phyloP scores from a whole-genome alignment of 2,888 invertebrate species.

The Bruchidius siliquastri region DNA sequence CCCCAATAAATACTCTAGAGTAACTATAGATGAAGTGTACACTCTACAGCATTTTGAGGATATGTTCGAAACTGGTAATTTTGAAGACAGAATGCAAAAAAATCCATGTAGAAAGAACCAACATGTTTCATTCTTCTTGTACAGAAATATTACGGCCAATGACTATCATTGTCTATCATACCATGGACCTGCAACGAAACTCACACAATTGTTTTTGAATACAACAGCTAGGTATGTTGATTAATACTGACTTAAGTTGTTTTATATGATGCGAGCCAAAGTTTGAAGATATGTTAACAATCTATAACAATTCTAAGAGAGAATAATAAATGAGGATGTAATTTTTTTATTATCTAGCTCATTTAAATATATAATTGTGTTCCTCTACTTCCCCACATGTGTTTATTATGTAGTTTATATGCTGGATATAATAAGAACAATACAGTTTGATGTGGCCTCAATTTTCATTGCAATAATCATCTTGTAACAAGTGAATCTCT shows the following conservation, averaged over 20 bases:
- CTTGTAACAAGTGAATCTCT: constrained; percentile 15
- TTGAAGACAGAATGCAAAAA: constrained; percentile 75
- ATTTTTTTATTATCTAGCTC: no score
- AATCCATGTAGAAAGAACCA: constrained; percentile 50
- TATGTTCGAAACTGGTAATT: constrained; percentile 76
- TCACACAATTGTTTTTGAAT: constrained; percentile 58
- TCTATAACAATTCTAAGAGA: no score
- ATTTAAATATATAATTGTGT: no score
- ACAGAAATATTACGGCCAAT: constrained; percentile 60
- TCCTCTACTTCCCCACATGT: no score
- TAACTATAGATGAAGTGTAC: constrained; percentile 70
- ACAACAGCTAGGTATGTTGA: constrained; percentile 47
- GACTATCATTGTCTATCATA: constrained; percentile 73
- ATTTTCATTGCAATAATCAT: not conserved
- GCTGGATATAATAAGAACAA: no score
- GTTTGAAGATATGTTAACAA: no score
- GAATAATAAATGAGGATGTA: no score
- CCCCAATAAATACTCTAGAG: constrained; percentile 34
- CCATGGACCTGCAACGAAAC: constrained; percentile 69
- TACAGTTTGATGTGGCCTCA: not conserved
- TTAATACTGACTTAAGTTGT: not conserved
- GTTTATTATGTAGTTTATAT: no score
- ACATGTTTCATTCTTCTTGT: constrained; percentile 66
- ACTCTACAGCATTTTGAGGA: constrained; percentile 81
- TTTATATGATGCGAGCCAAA: no score